These are phyloP conservation scores for Leptosomus discolor DNA, from an alignment of 2,113 vertebrate species.

Conservation along the genomic window DNA sequence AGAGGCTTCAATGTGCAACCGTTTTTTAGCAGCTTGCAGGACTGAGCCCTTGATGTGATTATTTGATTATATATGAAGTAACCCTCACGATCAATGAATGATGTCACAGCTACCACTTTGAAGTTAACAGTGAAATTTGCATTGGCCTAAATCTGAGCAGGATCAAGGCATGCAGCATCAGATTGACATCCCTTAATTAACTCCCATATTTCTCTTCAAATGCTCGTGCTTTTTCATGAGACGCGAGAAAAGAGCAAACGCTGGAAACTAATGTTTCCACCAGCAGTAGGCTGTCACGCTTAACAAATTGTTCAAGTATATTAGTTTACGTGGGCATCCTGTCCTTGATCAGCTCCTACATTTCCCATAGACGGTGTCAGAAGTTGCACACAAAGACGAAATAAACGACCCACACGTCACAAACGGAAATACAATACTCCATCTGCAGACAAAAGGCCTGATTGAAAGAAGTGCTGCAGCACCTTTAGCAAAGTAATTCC, in stretches of 20 bases:
- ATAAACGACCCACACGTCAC: neutral
- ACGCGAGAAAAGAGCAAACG: slow-evolving; percentile 1
- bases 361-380: neutral
- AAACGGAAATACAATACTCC: neutral
- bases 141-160: slow-evolving; percentile 21
- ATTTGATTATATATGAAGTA: slow-evolving; percentile 38
- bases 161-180: slow-evolving; percentile 39
- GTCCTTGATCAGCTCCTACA: slow-evolving; percentile 14
- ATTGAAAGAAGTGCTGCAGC: neutral
- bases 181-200: slow-evolving; percentile 13
- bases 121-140: slow-evolving; percentile 41
- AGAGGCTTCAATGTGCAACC: slow-evolving; percentile 34
- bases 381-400: neutral
- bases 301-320: slow-evolving; percentile 44
- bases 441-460: slow-evolving; percentile 15
- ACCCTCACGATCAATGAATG: slow-evolving; percentile 35
- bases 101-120: slow-evolving; percentile 41
- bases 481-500: neutral
- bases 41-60: slow-evolving; percentile 37
- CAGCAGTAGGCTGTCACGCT: neutral
- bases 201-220: slow-evolving; percentile 55
- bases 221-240: neutral
- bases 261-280: neutral
- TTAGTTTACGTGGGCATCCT: neutral
- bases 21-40: slow-evolving; percentile 44